Conservation (phyloP, 2,113 vertebrate genomes). For the Sakesphorus luctuosus region DNA sequence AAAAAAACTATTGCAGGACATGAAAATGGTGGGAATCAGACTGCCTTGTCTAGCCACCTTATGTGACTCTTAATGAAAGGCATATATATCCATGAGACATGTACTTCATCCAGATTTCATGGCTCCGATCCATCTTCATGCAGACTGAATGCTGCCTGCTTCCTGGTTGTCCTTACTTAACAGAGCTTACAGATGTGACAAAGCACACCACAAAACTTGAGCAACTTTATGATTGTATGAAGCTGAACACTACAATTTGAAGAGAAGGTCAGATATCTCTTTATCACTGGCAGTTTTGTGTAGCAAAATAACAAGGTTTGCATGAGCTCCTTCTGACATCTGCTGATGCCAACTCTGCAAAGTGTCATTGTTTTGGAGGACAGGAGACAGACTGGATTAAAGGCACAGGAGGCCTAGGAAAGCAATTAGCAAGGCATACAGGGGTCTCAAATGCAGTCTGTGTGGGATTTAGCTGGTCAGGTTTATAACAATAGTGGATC, state of each 20-base stretch:
- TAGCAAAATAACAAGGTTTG: neutral
- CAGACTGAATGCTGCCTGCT: neutral
- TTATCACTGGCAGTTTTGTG: neutral
- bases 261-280: neutral
- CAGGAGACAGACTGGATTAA: neutral
- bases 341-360: neutral
- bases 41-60: neutral
- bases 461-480: neutral
- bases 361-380: neutral
- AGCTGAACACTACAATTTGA: neutral
- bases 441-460: neutral
- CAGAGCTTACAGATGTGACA: neutral
- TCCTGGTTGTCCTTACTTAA: neutral
- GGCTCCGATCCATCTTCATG: neutral
- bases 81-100: neutral
- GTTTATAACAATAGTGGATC: neutral
- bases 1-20: neutral
- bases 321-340: neutral
- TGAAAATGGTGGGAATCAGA: neutral
- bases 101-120: neutral
- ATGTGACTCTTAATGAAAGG: neutral
- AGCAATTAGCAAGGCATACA: neutral
- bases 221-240: neutral
- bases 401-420: neutral
- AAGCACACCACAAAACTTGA: neutral